phyloP scores from a whole-genome alignment of 2,113 vertebrate genomes.

The Pelvicachromis taeniatus region DNA sequence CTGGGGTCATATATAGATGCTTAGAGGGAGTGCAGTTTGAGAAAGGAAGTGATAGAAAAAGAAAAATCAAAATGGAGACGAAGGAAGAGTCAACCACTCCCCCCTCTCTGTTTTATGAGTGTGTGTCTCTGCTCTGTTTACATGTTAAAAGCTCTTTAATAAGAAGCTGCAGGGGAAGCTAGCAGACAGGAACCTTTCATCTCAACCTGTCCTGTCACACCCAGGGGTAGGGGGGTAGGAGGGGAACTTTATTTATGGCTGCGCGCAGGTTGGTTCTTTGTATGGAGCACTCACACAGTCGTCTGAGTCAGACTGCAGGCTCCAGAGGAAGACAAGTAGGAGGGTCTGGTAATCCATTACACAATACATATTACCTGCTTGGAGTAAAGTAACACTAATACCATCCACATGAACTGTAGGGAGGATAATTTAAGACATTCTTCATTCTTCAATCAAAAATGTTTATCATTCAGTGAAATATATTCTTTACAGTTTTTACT shows the following conservation, averaged over 20 bases:
- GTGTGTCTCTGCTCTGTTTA: slow-evolving; percentile 68
- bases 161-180: slow-evolving; percentile 57
- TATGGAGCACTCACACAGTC: slow-evolving; percentile 33
- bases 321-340: slow-evolving; percentile 25
- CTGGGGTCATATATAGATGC: background rate
- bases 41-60: background rate
- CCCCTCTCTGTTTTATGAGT: slow-evolving; percentile 43
- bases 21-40: background rate
- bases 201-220: slow-evolving; percentile 61
- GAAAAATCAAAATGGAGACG: background rate
- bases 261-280: slow-evolving; percentile 46
- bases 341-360: slow-evolving; percentile 27
- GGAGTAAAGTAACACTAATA: background rate
- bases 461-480: background rate
- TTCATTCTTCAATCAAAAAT: background rate
- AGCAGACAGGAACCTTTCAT: slow-evolving; percentile 69
- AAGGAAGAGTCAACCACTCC: background rate
- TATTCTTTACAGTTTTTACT: background rate
- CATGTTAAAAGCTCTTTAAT: slow-evolving; percentile 73
- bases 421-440: background rate
- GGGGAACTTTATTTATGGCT: slow-evolving; percentile 65
- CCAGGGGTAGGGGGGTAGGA: slow-evolving; percentile 13
- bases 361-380: slow-evolving; percentile 14
- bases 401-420: background rate
- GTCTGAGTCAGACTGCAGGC: slow-evolving; percentile 49